Evolutionary conservation across 2,888 invertebrate genomes (phyloP).

Genomic region (Xiphydria camelus): DNA sequence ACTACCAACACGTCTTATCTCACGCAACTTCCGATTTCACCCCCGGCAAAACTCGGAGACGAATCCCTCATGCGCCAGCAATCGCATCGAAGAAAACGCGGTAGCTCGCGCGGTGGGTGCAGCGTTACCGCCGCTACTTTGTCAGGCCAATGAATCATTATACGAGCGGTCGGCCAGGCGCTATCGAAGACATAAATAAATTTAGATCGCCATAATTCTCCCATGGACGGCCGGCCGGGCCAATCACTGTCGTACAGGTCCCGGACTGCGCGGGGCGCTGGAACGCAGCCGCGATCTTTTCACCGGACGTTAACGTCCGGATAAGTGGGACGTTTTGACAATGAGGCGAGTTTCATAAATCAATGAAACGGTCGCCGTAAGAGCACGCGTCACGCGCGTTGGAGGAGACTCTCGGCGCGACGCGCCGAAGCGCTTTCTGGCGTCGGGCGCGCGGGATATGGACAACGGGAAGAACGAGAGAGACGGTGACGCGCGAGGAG

Average conservation of each 20-base stretch:
- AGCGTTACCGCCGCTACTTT: not conserved
- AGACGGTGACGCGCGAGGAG: too few species aligned
- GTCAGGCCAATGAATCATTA: slow-evolving; percentile 1
- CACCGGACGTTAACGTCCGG: slow-evolving; percentile 15
- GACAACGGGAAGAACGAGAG: not conserved
- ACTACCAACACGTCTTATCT: too few species aligned
- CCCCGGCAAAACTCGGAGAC: too few species aligned
- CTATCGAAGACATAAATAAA: slow-evolving; percentile 35
- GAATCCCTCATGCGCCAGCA: too few species aligned
- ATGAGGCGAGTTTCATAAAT: slow-evolving; percentile 28
- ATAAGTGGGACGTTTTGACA: slow-evolving; percentile 34
- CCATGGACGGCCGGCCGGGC: slow-evolving; percentile 1
- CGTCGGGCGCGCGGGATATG: not conserved
- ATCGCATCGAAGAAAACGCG: not conserved
- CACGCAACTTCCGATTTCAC: too few species aligned
- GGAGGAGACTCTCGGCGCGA: not conserved
- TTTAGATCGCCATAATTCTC: slow-evolving; percentile 39
- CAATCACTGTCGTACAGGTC: slow-evolving; percentile 13
- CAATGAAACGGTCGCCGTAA: slow-evolving; percentile 18
- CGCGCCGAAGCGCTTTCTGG: not conserved
- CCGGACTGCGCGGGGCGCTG: slow-evolving; percentile 7
- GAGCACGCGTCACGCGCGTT: not conserved
- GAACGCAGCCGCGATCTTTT: slow-evolving; percentile 24
- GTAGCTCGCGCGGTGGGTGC: not conserved
- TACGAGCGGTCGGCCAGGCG: not conserved